Evolutionary conservation across 1,140 invertebrate species (phyloP).

Genomic region (Anoplolepis gracilipes): DNA sequence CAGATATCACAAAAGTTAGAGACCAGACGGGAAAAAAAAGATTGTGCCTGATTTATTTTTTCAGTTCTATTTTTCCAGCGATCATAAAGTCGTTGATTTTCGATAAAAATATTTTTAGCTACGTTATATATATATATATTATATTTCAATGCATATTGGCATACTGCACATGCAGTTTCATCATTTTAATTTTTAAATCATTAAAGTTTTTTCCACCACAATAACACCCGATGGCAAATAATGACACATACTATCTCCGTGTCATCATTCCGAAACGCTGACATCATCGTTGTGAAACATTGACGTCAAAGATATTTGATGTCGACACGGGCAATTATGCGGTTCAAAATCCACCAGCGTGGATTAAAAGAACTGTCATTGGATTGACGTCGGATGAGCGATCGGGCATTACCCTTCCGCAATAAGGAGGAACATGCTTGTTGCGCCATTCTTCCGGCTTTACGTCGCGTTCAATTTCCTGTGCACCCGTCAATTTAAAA

Average conservation of each 20-base stretch:
- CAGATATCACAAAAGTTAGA: constrained; percentile 9
- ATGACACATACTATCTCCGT: neutral
- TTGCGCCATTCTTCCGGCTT: constrained; percentile 64
- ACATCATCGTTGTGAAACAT: constrained; percentile 24
- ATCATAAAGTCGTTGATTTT: neutral
- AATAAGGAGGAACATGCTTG: constrained; percentile 55
- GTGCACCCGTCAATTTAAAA: constrained; percentile 59
- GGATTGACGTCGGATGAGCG: constrained; percentile 43
- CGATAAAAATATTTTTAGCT: constrained; percentile 7
- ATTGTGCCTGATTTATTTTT: constrained; percentile 13
- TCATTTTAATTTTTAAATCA: neutral
- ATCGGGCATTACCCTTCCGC: constrained; percentile 62
- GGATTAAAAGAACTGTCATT: constrained; percentile 52
- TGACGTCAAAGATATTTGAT: constrained; percentile 33
- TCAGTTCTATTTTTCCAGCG: constrained; percentile 4
- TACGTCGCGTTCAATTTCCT: constrained; percentile 59
- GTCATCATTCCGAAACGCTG: constrained; percentile 7
- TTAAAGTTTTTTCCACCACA: too few species aligned
- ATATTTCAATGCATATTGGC: neutral
- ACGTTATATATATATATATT: neutral
- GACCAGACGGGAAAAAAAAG: neutral
- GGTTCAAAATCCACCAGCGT: constrained; percentile 14
- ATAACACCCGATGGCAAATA: neutral
- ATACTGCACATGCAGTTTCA: too few species aligned
- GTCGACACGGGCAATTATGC: constrained; percentile 36